phyloP scores from a whole-genome alignment of 2,888 invertebrate species.

The Drosophila setosimentum region DNA sequence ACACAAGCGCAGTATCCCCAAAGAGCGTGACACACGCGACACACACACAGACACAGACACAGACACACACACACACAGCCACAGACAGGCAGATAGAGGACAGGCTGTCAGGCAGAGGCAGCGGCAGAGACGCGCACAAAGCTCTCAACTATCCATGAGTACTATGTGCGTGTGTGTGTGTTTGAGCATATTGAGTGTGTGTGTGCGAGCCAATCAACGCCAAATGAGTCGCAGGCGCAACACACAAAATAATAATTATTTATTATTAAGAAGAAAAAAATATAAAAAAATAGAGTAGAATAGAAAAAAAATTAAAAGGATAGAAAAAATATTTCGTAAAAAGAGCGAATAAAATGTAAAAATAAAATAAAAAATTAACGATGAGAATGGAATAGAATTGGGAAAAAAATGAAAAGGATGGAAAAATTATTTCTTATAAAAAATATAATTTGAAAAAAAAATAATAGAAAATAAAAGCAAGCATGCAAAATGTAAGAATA shows the following conservation, averaged over 20 bases:
- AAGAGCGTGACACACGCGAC: constrained; percentile 65
- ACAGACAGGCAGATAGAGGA: constrained; percentile 15
- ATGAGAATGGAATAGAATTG: too few relatives aligned
- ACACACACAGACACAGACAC: constrained; percentile 43
- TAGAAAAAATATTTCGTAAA: not conserved
- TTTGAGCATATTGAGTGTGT: constrained; percentile 15
- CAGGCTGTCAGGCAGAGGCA: constrained; percentile 20
- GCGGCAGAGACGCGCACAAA: constrained; percentile 22
- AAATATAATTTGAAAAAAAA: too few relatives aligned
- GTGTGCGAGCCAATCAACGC: constrained; percentile 63
- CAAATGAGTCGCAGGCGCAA: constrained; percentile 66
- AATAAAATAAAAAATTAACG: not conserved
- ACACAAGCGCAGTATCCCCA: constrained; percentile 51
- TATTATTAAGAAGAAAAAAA: constrained; percentile 11
- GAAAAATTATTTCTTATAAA: not conserved
- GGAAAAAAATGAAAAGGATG: not conserved
- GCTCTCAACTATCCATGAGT: constrained; percentile 36
- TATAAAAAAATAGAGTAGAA: not conserved
- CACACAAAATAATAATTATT: constrained; percentile 38
- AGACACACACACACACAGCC: constrained; percentile 35
- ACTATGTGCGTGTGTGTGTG: constrained; percentile 19
- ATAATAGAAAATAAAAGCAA: not conserved
- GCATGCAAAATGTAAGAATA: not conserved
- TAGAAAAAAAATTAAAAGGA: not conserved
- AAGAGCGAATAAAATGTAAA: not conserved